phyloP scores from a whole-genome alignment of 2,113 vertebrate genomes.

The Tyrannus savana region DNA sequence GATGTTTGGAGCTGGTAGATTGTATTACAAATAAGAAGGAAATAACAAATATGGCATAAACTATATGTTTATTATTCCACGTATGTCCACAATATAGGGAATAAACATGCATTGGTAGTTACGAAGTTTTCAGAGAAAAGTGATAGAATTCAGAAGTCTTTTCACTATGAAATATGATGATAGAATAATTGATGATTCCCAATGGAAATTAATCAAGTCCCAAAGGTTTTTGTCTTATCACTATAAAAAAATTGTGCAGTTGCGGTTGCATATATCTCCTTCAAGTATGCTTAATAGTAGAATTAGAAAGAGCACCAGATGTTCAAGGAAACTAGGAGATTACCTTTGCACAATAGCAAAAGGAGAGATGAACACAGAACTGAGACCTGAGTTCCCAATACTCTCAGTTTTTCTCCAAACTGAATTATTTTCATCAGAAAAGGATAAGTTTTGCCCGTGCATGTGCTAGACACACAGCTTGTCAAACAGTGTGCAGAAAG shows the following conservation, averaged over 20 bases:
- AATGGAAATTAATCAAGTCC: neutral
- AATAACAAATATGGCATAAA: neutral
- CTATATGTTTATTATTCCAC: too few relatives aligned
- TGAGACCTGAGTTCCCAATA: neutral
- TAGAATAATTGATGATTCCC: neutral
- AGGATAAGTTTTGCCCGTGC: neutral
- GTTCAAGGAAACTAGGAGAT: neutral
- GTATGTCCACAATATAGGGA: neutral
- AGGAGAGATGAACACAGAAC: neutral
- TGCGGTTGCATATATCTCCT: neutral
- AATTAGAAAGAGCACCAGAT: conserved; percentile 25
- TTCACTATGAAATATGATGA: neutral
- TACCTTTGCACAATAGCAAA: neutral
- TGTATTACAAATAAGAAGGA: neutral
- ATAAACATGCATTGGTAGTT: neutral
- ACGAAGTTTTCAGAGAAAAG: neutral
- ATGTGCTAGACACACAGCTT: rapidly evolving
- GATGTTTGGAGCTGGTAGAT: neutral
- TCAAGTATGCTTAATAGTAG: neutral
- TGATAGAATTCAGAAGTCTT: neutral
- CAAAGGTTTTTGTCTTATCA: neutral
- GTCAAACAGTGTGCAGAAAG: neutral
- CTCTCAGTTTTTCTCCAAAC: neutral
- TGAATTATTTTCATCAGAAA: neutral
- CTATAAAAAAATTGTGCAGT: neutral